A percentile compares a stretch with the other conserved stretches of the same genome.
Conservation (phyloP, 2,888 invertebrate genomes). For the Eristalinus aeneus region DNA sequence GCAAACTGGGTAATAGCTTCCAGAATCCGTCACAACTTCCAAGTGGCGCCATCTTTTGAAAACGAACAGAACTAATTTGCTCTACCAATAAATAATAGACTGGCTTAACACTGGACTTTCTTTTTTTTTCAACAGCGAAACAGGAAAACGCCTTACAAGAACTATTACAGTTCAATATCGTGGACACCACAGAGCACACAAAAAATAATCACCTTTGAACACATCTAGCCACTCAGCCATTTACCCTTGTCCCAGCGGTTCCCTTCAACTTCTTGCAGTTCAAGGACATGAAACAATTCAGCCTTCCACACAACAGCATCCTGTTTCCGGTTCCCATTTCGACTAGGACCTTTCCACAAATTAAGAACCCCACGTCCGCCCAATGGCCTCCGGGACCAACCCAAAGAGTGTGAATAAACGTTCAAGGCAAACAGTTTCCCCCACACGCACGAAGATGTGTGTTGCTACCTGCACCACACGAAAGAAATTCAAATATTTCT, state of each 20-base stretch:
- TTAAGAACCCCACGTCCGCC: not conserved
- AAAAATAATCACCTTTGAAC: no score
- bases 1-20: no score
- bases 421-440: constrained; percentile 18
- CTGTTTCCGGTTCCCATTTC: not conserved
- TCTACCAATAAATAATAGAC: no score
- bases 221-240: not conserved
- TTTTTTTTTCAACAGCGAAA: no score
- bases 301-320: not conserved
- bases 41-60: no score
- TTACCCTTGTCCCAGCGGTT: not conserved
- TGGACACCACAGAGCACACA: no score
- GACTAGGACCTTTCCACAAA: not conserved
- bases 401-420: constrained; percentile 21
- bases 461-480: constrained; percentile 9
- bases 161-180: no score
- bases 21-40: no score
- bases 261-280: not conserved
- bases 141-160: no score
- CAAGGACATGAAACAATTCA: constrained; percentile 10
- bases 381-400: not conserved
- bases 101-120: no score
- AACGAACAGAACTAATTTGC: no score
- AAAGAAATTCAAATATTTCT: constrained; percentile 5
- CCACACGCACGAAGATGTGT: constrained; percentile 4